Base-by-base conservation (phyloP, 2,888 invertebrate genomes). In the Melikaiella ostensackeni region DNA sequence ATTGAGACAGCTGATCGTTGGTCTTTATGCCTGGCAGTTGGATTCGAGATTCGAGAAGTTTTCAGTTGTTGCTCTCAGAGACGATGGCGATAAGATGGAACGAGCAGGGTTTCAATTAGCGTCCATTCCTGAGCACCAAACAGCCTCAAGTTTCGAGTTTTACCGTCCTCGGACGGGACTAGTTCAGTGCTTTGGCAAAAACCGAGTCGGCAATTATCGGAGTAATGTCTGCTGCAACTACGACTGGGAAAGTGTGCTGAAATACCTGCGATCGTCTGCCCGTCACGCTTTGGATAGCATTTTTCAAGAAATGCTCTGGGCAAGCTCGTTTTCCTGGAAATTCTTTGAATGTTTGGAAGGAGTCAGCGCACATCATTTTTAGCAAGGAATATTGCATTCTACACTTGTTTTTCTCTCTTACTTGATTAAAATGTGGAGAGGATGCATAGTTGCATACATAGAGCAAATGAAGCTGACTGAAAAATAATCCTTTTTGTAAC, bases 201-300 rank as follows among this genome's bases (percentile, higher is more conserved):
- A 70, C 70, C 19, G 9, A 70, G 70, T n/a, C 50, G 50, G 50
- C 70, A 70, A 70, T 70, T 70, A 70, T 50, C 70, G 70, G 70
- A 50, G 46, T 70, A 70, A 70, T 70, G 70, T 70, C 70, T 70
- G 30, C n/a, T 33, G 70, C 50, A 30, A 70, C 19, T n/a, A 30
- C 70, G 70, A 70, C 30, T 70, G n/a, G 27, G 70, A 50, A 70
- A 50, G 30, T 70, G 70, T 70, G 66, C 42, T 66, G 42, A 42
- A 66, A 70, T 70, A 50, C 46, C 30, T 50, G 70, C 70, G 27
- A 70, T 70, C 70, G 70, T 70, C n/a, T 70, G 19, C 46, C n/a
- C 70, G 70, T 50, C 70, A 70, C 30, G 50, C 70, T 70, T 70
- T 70, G 30, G 46, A 70, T 50, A 70, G 50, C 70, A 70, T 33